Conservation (phyloP, 2,888 invertebrate genomes). For the Rugalucina vietnamica region DNA sequence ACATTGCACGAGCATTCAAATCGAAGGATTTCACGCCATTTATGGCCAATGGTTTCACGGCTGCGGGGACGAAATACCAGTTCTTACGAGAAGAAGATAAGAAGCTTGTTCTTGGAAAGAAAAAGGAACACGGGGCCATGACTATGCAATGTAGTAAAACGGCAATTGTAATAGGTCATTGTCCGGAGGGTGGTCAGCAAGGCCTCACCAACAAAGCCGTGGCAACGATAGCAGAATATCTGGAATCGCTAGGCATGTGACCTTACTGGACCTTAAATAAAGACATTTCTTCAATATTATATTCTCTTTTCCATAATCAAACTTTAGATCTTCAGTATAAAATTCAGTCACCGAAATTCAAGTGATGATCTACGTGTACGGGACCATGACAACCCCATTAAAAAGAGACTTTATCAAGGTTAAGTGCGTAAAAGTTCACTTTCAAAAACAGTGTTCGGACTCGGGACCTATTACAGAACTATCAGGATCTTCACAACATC, state of each 20-base stretch:
- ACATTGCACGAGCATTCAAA: constrained; percentile 66
- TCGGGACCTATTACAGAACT: too few species aligned
- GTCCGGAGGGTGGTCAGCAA: constrained; percentile 68
- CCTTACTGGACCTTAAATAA: too few species aligned
- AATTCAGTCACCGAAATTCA: too few species aligned
- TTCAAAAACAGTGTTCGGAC: too few species aligned
- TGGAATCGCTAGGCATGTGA: constrained; percentile 67
- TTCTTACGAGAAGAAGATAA: constrained; percentile 69
- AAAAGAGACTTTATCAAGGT: too few species aligned
- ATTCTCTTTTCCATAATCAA: too few species aligned
- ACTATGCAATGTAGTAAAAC: constrained; percentile 66
- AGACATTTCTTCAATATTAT: too few species aligned
- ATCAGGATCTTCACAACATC: too few species aligned
- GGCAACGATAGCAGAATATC: constrained; percentile 66
- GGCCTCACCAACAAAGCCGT: constrained; percentile 70
- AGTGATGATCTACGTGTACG: too few species aligned
- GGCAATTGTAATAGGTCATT: constrained; percentile 70
- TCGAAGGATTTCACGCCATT: constrained; percentile 60
- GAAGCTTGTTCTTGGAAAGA: constrained; percentile 66
- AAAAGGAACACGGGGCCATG: constrained; percentile 66
- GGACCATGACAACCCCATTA: too few species aligned
- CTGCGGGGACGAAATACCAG: constrained; percentile 67
- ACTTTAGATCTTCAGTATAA: too few species aligned
- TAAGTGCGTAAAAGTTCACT: too few species aligned
- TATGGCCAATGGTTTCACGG: constrained; percentile 52